Conservation (phyloP, 2,888 invertebrate genomes). For the Exocentrus adspersus region DNA sequence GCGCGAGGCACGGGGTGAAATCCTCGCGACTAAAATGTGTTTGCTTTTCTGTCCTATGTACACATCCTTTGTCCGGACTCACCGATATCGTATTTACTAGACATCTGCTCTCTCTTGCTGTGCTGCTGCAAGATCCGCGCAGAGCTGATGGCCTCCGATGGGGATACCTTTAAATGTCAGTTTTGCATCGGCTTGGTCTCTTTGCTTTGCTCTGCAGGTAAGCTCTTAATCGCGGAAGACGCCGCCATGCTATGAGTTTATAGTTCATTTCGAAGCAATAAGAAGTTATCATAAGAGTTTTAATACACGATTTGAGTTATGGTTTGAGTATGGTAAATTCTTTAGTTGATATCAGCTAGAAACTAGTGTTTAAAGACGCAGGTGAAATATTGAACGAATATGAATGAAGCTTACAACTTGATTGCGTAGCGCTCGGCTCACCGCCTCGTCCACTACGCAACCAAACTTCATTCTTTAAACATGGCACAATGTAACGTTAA, state of each 20-base stretch:
- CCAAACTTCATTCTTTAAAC: no score
- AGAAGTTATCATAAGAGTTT: no score
- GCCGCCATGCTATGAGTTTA: background rate
- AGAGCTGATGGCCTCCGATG: slow-evolving; percentile 24
- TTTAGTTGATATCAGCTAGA: no score
- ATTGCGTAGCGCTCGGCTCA: no score
- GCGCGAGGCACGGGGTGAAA: slow-evolving; percentile 45
- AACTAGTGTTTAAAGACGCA: no score
- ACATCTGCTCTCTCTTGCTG: slow-evolving; percentile 62
- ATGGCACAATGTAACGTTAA: no score
- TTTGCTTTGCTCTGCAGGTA: slow-evolving; percentile 6
- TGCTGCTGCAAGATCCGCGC: slow-evolving; percentile 27
- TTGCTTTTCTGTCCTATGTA: slow-evolving; percentile 65
- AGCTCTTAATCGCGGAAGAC: background rate
- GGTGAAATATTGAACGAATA: no score
- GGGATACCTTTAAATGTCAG: slow-evolving; percentile 21
- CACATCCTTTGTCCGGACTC: slow-evolving; percentile 64
- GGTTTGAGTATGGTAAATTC: no score
- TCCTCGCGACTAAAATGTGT: slow-evolving; percentile 61
- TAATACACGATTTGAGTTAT: no score
- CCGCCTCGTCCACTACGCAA: no score
- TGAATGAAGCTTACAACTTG: no score
- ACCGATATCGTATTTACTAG: slow-evolving; percentile 63
- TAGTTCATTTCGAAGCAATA: background rate
- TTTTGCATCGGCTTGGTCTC: slow-evolving; percentile 14